phyloP scores from a whole-genome alignment of 2,113 vertebrate species.

The Chroicocephalus ridibundus region DNA sequence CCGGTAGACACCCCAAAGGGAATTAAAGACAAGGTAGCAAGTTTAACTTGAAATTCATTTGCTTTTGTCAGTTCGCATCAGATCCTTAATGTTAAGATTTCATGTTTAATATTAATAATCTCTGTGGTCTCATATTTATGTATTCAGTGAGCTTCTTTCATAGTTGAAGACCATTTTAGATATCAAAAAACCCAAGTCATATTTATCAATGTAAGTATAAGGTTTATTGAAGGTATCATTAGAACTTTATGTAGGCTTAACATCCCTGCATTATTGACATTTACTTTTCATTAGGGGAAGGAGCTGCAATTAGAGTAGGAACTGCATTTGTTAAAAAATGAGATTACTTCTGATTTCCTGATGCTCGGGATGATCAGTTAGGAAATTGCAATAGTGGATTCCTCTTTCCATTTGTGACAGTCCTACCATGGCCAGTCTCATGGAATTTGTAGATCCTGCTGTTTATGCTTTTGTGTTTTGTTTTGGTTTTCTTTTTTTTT shows the following conservation, averaged over 20 bases:
- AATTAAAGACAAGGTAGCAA: conserved; percentile 45
- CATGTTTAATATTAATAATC: conserved; percentile 42
- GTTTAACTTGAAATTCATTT: conserved; percentile 7
- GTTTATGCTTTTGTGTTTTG: neutral
- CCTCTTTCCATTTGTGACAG: neutral
- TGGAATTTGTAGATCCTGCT: neutral
- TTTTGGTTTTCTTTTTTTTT: neutral
- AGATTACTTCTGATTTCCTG: neutral
- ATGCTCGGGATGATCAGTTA: neutral
- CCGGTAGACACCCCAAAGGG: neutral
- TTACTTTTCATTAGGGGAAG: neutral
- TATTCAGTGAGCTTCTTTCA: neutral
- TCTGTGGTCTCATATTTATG: neutral
- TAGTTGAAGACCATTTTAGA: neutral
- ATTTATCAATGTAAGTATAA: neutral
- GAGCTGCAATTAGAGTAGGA: neutral
- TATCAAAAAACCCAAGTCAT: neutral
- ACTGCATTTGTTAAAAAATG: neutral
- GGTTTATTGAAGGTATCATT: neutral
- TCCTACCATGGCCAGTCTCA: neutral
- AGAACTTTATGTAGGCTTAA: neutral
- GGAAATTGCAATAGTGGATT: neutral
- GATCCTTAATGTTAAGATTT: neutral
- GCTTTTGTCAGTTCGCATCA: conserved; percentile 49
- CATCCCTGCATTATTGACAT: neutral